These are phyloP conservation scores for Zaprionus taronus DNA, from an alignment of 1,140 invertebrate genomes.

Conservation along the genomic window DNA sequence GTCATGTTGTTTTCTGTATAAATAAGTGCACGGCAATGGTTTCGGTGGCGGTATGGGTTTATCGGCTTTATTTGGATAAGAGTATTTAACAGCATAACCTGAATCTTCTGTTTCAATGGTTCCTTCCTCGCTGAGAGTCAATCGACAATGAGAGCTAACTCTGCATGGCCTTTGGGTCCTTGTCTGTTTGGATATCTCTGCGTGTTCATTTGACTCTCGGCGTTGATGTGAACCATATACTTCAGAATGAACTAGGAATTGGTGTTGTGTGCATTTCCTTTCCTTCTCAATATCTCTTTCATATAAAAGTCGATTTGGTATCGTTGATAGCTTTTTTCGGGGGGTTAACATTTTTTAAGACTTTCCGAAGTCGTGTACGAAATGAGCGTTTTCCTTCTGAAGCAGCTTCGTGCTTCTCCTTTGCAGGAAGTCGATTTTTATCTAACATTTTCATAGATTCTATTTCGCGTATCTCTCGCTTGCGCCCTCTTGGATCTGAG, in stretches of 20 bases:
- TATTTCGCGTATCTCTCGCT: neutral
- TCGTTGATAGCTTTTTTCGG: no score
- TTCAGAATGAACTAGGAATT: neutral
- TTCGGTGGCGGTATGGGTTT: neutral
- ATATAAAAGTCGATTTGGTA: no score
- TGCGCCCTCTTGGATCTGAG: neutral
- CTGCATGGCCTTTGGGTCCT: neutral
- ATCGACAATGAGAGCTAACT: constrained; percentile 24
- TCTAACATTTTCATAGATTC: neutral
- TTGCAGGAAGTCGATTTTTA: neutral
- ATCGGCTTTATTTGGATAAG: neutral
- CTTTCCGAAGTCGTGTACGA: no score
- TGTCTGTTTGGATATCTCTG: constrained; percentile 8
- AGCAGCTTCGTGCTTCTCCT: neutral
- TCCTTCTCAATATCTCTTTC: no score
- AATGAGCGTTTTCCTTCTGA: no score
- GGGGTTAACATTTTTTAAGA: no score
- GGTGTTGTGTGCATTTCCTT: no score
- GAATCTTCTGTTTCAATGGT: neutral
- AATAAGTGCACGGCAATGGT: neutral
- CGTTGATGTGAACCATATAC: neutral
- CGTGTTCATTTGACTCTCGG: constrained; percentile 20
- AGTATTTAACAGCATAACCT: neutral
- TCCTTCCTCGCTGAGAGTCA: constrained; percentile 10
- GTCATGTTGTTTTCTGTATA: neutral